phyloP scores from a whole-genome alignment of 64 coral and sea anemone species.

The Catalaphyllia jardinei region DNA sequence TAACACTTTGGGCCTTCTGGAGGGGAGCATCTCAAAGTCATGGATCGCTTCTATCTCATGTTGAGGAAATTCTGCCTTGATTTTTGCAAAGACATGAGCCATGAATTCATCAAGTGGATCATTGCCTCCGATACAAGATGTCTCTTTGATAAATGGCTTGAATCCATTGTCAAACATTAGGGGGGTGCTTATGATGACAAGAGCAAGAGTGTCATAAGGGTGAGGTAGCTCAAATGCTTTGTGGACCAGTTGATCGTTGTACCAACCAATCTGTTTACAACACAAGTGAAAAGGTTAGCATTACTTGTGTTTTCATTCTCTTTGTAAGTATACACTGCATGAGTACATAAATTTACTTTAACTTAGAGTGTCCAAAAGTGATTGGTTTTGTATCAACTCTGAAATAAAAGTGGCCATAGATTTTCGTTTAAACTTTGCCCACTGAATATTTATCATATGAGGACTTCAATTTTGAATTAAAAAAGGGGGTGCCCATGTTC shows the following conservation, averaged over 20 bases:
- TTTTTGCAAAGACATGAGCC: constrained; percentile 73
- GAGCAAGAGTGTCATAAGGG: constrained; percentile 69
- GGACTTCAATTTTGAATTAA: no score
- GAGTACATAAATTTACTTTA: no score
- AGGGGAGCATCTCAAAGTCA: constrained; percentile 90
- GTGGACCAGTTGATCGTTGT: constrained; percentile 81
- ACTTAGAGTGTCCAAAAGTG: no score
- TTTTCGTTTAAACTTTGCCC: no score
- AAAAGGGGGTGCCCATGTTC: no score
- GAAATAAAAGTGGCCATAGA: no score
- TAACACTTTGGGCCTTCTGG: constrained; percentile 82
- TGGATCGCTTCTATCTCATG: constrained; percentile 70
- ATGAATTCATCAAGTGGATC: constrained; percentile 95
- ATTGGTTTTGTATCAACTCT: no score
- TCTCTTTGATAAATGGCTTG: constrained; percentile 83
- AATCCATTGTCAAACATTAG: constrained; percentile 91
- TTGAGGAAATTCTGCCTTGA: constrained; percentile 67
- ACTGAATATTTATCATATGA: no score
- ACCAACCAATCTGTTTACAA: constrained; percentile 85
- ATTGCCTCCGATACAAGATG: constrained; percentile 34
- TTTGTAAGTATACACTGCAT: no score
- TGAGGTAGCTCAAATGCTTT: constrained; percentile 66
- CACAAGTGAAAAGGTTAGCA: not conserved
- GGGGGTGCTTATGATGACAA: constrained; percentile 85
- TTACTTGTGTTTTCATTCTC: no score